These are phyloP conservation scores for Hydroisotoma schaefferi DNA, from an alignment of 2,888 invertebrate genomes.

Conservation along the genomic window DNA sequence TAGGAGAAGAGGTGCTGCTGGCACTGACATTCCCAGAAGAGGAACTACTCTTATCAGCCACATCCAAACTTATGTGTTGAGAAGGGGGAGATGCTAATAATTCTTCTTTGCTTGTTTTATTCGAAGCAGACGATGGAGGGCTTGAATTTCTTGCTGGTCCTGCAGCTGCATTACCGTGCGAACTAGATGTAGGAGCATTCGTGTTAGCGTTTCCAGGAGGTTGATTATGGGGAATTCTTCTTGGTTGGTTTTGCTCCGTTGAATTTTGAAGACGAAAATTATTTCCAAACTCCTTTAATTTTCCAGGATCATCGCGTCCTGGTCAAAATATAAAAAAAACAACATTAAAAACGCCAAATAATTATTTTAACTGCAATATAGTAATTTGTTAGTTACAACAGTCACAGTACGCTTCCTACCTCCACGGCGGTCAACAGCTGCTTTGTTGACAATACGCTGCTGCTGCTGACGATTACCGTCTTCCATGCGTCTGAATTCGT, in stretches of 20 bases:
- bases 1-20: constrained; percentile 22
- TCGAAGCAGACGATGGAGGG: constrained; percentile 26
- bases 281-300: constrained; percentile 35
- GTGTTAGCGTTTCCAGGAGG: constrained; percentile 10
- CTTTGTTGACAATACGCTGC: constrained; percentile 37
- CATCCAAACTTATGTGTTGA: not conserved
- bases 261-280: constrained; percentile 35
- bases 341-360: not conserved
- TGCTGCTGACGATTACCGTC: constrained; percentile 31
- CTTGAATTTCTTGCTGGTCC: constrained; percentile 3
- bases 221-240: constrained; percentile 26
- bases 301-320: constrained; percentile 25
- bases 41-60: not conserved
- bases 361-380: too few relatives aligned
- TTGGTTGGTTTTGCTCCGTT: constrained; percentile 23
- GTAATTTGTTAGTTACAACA: not conserved
- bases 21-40: constrained; percentile 26
- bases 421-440: constrained; percentile 36
- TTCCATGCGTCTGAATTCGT: constrained; percentile 22
- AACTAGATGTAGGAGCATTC: constrained; percentile 14
- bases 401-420: not conserved
- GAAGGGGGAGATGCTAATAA: constrained; percentile 1
- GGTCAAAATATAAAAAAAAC: constrained; percentile 2
- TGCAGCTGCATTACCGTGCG: constrained; percentile 37
- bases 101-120: constrained; percentile 40